Conservation (phyloP, 2,888 invertebrate species). For the Athetis lepigone region DNA sequence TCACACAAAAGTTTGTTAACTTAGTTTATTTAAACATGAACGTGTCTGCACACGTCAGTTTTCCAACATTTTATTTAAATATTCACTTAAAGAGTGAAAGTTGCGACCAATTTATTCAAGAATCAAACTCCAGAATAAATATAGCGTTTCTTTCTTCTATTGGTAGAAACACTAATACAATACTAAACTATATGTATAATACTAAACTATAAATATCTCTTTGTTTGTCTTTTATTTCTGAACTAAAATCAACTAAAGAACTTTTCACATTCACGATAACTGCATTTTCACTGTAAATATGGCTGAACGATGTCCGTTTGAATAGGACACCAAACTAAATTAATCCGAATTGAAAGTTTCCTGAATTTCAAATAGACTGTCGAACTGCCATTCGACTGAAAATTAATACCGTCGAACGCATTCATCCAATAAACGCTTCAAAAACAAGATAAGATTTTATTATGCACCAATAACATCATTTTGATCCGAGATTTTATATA, state of each 20-base stretch:
- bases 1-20: too few species aligned
- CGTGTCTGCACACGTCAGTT: too few species aligned
- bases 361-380: conserved; percentile 45
- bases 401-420: conserved; percentile 44
- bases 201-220: too few species aligned
- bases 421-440: conserved; percentile 38
- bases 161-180: too few species aligned
- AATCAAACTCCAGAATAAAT: too few species aligned
- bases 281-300: conserved; percentile 19
- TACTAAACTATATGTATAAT: too few species aligned
- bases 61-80: too few species aligned
- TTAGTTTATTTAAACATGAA: too few species aligned
- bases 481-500: conserved; percentile 7
- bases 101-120: too few species aligned
- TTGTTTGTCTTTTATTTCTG: too few species aligned
- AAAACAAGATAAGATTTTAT: conserved; percentile 37
- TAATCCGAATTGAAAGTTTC: conserved; percentile 38
- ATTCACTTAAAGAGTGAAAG: too few species aligned
- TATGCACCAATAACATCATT: conserved; percentile 36
- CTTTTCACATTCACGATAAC: conserved; percentile 1
- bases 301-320: conserved; percentile 2
- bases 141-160: too few species aligned
- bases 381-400: conserved; percentile 35
- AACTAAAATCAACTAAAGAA: background rate
- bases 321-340: conserved; percentile 30